Evolutionary conservation across 2,797 vertebrate species (phyloP).

Genomic region (Craterocephalus amniculus): DNA sequence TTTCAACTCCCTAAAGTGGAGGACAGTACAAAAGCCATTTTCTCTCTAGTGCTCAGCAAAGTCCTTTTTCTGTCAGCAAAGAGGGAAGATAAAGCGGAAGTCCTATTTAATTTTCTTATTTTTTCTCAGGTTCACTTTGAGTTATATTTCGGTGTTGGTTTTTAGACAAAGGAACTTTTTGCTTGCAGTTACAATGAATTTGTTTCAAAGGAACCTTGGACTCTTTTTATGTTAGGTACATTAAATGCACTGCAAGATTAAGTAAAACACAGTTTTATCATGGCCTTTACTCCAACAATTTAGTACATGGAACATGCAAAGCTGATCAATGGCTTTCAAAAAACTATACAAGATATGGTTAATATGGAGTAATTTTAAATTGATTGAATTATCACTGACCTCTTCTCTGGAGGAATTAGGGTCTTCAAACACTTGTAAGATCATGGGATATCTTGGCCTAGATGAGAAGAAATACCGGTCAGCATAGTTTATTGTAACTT

Average conservation of each 20-base stretch:
- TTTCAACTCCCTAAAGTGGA: constrained; percentile 20
- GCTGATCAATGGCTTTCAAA: no score
- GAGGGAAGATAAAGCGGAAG: neutral
- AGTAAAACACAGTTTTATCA: neutral
- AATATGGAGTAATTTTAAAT: no score
- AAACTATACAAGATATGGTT: no score
- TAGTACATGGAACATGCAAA: no score
- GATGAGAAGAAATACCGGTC: neutral
- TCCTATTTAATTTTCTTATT: neutral
- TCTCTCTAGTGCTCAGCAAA: constrained; percentile 10
- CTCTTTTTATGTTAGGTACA: neutral
- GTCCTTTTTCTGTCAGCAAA: constrained; percentile 2
- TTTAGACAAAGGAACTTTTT: constrained; percentile 1
- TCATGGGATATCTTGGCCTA: neutral
- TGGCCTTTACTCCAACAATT: no score
- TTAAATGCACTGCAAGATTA: neutral
- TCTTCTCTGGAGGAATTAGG: no score
- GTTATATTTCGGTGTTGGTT: neutral
- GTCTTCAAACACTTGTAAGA: neutral
- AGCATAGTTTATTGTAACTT: neutral
- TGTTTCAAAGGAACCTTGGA: neutral
- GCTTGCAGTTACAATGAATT: neutral
- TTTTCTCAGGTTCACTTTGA: neutral
- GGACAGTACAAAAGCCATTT: constrained; percentile 10
- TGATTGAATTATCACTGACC: no score